Evolutionary conservation across 2,113 vertebrate species (phyloP).

Genomic region (Raja brachyura): DNA sequence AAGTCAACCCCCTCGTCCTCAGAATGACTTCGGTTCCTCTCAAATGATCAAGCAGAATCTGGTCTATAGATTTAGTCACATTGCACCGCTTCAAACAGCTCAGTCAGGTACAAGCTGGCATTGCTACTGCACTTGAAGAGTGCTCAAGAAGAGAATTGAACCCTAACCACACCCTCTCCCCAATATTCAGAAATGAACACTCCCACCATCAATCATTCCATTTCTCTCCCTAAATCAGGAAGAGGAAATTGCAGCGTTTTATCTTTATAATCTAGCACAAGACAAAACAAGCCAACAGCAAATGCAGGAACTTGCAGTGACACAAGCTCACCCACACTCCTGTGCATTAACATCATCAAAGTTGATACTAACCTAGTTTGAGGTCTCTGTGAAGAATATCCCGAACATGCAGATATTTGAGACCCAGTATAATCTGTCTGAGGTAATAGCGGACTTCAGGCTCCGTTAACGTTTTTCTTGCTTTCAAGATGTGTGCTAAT

Average conservation of each 20-base stretch:
- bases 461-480: conserved; percentile 85
- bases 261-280: not conserved
- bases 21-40: not conserved
- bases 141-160: not conserved
- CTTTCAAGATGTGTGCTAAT: conserved; percentile 95
- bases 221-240: not conserved
- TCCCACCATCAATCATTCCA: not conserved
- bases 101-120: not conserved
- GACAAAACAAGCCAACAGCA: not conserved
- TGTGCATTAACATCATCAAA: not conserved
- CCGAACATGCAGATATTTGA: conserved; percentile 90
- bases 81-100: not conserved
- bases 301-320: not conserved
- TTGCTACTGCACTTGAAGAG: not conserved
- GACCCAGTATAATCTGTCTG: conserved; percentile 86
- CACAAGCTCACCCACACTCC: no score
- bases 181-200: not conserved
- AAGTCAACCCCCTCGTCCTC: no score
- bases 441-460: conserved; percentile 97
- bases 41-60: not conserved
- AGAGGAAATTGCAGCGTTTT: not conserved
- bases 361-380: conserved; percentile 72
- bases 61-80: not conserved
- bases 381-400: conserved; percentile 92
- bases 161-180: not conserved